These are phyloP conservation scores for Orthosia gracilis DNA, from an alignment of 2,888 invertebrate genomes.

Conservation along the genomic window DNA sequence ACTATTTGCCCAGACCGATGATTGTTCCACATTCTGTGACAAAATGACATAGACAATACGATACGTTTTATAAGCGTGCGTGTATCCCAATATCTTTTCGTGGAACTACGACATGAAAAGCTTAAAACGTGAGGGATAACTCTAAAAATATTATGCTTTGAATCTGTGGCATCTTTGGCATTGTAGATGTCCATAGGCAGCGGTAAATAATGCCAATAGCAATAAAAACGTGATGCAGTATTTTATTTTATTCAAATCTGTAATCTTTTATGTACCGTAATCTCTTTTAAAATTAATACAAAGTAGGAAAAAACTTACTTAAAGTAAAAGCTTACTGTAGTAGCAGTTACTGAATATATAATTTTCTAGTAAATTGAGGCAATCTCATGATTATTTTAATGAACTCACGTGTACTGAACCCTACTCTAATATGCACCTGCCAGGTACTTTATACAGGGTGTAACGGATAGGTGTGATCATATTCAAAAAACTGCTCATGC, in stretches of 20 bases:
- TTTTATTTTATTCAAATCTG: not conserved
- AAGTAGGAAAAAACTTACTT: not conserved
- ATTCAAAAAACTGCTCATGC: too few relatives aligned
- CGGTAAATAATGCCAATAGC: too few relatives aligned
- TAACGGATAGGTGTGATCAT: too few relatives aligned
- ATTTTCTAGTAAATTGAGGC: not conserved
- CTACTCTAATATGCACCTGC: slow-evolving; percentile 9
- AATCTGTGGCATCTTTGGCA: too few relatives aligned
- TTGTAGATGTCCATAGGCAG: too few relatives aligned
- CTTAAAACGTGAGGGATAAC: too few relatives aligned
- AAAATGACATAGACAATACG: not conserved
- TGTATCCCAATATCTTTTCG: too few relatives aligned
- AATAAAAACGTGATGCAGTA: not conserved
- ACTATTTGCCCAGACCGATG: too few relatives aligned
- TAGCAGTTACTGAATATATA: not conserved
- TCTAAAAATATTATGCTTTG: too few relatives aligned
- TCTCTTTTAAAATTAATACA: not conserved
- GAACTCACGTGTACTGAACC: not conserved
- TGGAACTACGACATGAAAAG: too few relatives aligned
- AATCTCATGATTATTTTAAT: not conserved
- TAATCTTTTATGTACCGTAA: not conserved
- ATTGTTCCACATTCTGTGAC: not conserved
- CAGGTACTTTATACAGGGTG: slow-evolving; percentile 15
- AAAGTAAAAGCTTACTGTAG: not conserved
- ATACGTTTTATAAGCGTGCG: not conserved